phyloP scores from a whole-genome alignment of 2,888 invertebrate genomes.

The Noctuana brunneofusca region DNA sequence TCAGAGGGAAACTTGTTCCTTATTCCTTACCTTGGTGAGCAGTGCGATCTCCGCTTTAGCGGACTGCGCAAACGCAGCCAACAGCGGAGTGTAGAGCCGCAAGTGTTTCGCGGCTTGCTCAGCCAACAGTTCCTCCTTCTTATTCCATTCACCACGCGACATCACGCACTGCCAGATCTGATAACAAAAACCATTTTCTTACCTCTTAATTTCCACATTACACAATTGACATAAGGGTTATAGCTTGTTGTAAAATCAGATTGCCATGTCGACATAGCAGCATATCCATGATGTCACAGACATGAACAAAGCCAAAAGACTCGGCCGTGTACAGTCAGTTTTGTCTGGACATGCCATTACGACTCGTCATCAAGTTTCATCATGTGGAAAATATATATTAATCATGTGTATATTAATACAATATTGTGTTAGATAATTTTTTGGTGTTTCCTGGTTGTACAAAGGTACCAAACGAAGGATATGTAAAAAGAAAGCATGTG shows the following conservation, averaged over 20 bases:
- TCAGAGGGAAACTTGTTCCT: too few species aligned
- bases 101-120: conserved; percentile 97
- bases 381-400: conserved; percentile 47
- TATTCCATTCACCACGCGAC: conserved; percentile 98
- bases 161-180: conserved; percentile 97
- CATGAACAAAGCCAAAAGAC: conserved; percentile 58
- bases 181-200: background rate
- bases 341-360: conserved; percentile 51
- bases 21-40: conserved; percentile 85
- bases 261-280: conserved; percentile 70
- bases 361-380: conserved; percentile 83
- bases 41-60: conserved; percentile 94
- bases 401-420: background rate
- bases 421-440: too few species aligned
- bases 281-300: conserved; percentile 39
- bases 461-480: background rate
- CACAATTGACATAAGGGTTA: too few species aligned
- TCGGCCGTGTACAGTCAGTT: conserved; percentile 50
- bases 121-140: conserved; percentile 97
- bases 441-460: background rate
- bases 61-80: conserved; percentile 93
- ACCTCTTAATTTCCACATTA: background rate
- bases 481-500: background rate
- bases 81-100: conserved; percentile 92
- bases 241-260: conserved; percentile 53